Percentiles rank a stretch among this genome's conserved stretches.
Conservation (phyloP, 2,797 vertebrate genomes). For the Botia kubotai region DNA sequence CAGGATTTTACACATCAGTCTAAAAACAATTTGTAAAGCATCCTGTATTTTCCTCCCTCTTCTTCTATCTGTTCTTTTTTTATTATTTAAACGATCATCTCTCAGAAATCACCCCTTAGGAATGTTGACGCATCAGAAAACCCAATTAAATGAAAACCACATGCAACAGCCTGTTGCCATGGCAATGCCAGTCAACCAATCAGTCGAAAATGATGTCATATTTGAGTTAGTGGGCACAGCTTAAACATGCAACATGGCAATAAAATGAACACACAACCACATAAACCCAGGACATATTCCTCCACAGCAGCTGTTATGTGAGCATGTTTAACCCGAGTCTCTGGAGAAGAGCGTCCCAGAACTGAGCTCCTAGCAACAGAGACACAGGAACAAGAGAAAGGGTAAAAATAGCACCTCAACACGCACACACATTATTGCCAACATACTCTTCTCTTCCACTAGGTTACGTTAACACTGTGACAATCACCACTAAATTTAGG, state of each 20-base stretch:
- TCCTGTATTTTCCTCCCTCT: not conserved
- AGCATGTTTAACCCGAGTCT: constrained; percentile 48
- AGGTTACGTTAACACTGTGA: not conserved
- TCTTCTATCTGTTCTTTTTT: constrained; percentile 13
- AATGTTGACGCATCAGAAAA: constrained; percentile 37
- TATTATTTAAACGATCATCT: not conserved
- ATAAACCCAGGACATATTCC: not conserved
- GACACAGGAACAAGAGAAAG: constrained; percentile 44
- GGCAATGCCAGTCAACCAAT: constrained; percentile 13
- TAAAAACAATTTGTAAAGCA: not conserved
- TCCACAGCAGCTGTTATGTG: constrained; percentile 14
- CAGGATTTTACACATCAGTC: not conserved
- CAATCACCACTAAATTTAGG: constrained; percentile 18
- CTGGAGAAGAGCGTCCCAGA: constrained; percentile 64
- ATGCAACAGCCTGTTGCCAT: constrained; percentile 3
- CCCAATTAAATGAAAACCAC: not conserved
- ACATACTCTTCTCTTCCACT: constrained; percentile 9
- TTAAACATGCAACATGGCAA: not conserved
- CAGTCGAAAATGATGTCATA: not conserved
- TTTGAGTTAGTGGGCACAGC: not conserved
- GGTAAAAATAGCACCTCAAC: constrained; percentile 75
- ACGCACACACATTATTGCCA: constrained; percentile 23
- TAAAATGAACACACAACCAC: not conserved
- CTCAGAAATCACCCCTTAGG: not conserved
- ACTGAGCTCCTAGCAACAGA: constrained; percentile 73